phyloP scores from a whole-genome alignment of 2,888 invertebrate species.

The Entomobrya proxima region DNA sequence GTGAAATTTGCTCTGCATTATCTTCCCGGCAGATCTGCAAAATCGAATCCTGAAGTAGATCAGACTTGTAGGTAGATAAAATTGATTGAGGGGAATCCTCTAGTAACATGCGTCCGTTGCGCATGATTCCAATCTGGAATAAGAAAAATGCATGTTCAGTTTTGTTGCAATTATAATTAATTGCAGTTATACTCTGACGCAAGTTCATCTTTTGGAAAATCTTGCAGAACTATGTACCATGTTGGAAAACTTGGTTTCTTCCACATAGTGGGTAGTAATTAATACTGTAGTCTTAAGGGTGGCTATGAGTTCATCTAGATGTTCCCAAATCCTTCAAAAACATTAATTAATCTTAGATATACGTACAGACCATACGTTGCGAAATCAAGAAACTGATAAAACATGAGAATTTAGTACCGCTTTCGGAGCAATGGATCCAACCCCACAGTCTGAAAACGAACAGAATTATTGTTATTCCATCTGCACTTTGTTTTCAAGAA shows the following conservation, averaged over 20 bases:
- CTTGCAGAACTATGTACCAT: neutral
- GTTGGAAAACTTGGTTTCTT: slow-evolving; percentile 39
- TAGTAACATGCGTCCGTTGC: slow-evolving; percentile 40
- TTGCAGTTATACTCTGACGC: too few species aligned
- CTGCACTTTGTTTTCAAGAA: neutral
- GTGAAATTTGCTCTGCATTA: neutral
- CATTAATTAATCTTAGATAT: neutral
- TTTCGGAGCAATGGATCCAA: slow-evolving; percentile 43
- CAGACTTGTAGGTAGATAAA: slow-evolving; percentile 22
- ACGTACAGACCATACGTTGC: neutral
- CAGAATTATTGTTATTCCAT: neutral
- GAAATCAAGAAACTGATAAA: neutral
- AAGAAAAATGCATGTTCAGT: neutral
- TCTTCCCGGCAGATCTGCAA: slow-evolving; percentile 34
- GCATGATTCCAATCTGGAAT: slow-evolving; percentile 53
- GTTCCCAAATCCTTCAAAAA: slow-evolving; percentile 37
- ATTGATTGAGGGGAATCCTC: slow-evolving; percentile 36
- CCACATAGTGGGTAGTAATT: slow-evolving; percentile 48
- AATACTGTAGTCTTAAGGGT: slow-evolving; percentile 14
- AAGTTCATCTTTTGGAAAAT: too few species aligned
- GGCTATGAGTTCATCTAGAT: slow-evolving; percentile 25
- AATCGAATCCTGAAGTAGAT: slow-evolving; percentile 41
- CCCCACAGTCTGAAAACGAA: slow-evolving; percentile 52
- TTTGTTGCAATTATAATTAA: too few species aligned
- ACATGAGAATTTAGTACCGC: neutral